Evolutionary conservation across 2,113 vertebrate species (phyloP).

Genomic region (Oryzias celebensis): DNA sequence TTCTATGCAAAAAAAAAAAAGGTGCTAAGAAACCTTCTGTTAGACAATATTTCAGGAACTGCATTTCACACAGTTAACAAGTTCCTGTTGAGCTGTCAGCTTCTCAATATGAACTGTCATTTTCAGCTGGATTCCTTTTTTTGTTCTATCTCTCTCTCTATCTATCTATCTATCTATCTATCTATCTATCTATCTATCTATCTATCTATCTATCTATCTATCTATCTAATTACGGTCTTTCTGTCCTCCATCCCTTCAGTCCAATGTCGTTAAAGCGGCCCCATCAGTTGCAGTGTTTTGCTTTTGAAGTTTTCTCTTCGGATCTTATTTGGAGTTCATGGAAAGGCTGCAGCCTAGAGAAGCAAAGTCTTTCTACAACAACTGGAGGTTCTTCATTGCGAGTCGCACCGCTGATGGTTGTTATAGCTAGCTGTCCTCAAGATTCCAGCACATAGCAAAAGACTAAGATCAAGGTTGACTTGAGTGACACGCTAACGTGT

Average conservation of each 20-base stretch:
- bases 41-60: slow-evolving; percentile 27
- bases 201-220: slow-evolving; percentile 13
- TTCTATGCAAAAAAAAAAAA: slow-evolving; percentile 33
- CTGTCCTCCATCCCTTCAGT: too few relatives aligned
- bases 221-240: not conserved
- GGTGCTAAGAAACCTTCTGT: slow-evolving; percentile 16
- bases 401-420: not conserved
- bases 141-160: not conserved
- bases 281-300: slow-evolving; percentile 2
- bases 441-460: slow-evolving; percentile 14
- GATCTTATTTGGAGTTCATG: slow-evolving; percentile 47
- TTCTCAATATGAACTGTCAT: slow-evolving; percentile 15
- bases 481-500: slow-evolving; percentile 13
- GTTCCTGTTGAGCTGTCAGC: slow-evolving; percentile 34
- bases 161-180: not conserved
- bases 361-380: slow-evolving; percentile 53
- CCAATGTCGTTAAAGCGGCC: slow-evolving; percentile 9
- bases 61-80: slow-evolving; percentile 44
- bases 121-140: not conserved
- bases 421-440: slow-evolving; percentile 25
- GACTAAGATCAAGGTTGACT: slow-evolving; percentile 21
- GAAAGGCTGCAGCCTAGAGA: slow-evolving; percentile 47
- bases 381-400: slow-evolving; percentile 20
- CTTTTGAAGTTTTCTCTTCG: slow-evolving; percentile 38
- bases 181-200: slow-evolving; percentile 7